phyloP scores from a whole-genome alignment of 2,888 invertebrate genomes.

The Beris morrisii region DNA sequence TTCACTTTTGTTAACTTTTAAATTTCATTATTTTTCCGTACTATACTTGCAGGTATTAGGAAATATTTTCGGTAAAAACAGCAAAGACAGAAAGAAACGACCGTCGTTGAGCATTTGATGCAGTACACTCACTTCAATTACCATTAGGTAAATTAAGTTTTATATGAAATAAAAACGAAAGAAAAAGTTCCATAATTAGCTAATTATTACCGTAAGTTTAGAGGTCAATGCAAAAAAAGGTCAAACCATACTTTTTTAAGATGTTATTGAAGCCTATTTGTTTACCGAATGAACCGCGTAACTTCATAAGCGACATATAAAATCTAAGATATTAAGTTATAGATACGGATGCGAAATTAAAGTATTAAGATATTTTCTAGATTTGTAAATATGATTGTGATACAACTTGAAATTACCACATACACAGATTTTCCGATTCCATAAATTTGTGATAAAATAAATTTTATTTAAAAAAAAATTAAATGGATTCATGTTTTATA shows the following conservation, averaged over 20 bases:
- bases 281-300: no score
- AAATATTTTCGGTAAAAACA: slow-evolving; percentile 78
- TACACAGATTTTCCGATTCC: slow-evolving; percentile 18
- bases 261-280: no score
- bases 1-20: slow-evolving; percentile 50
- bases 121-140: no score
- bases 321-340: no score
- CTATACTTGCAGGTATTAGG: slow-evolving; percentile 61
- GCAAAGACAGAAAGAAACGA: slow-evolving; percentile 75
- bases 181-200: no score
- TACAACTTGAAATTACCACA: slow-evolving; percentile 24
- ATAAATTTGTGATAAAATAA: slow-evolving; percentile 30
- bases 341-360: background rate
- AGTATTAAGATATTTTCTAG: slow-evolving; percentile 1
- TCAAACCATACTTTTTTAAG: no score
- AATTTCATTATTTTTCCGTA: slow-evolving; percentile 36
- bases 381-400: slow-evolving; percentile 29
- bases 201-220: no score
- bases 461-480: slow-evolving; percentile 3
- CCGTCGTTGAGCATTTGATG: slow-evolving; percentile 74
- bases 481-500: no score
- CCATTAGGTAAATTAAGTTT: no score
- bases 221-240: no score
- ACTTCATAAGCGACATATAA: no score
- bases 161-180: no score